Evolutionary conservation across 2,113 vertebrate genomes (phyloP).

Genomic region (Microtus richardsoni): DNA sequence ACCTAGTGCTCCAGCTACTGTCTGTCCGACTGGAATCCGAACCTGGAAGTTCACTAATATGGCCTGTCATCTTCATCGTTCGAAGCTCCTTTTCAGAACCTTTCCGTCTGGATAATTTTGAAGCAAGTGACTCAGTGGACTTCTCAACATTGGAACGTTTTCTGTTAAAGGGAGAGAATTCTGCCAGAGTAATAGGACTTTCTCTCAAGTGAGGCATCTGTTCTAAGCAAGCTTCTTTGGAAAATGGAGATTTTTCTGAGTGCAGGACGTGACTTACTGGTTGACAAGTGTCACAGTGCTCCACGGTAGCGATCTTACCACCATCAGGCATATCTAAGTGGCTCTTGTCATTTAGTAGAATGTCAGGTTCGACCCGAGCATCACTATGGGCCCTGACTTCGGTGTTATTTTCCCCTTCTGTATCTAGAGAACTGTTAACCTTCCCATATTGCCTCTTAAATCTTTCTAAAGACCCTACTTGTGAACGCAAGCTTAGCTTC

Average conservation of each 20-base stretch:
- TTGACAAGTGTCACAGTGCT: constrained; percentile 33
- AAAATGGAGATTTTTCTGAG: constrained; percentile 70
- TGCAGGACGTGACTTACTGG: constrained; percentile 46
- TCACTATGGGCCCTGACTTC: background rate
- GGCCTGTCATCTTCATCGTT: background rate
- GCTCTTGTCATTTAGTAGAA: constrained; percentile 59
- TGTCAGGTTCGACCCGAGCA: constrained; percentile 59
- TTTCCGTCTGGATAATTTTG: constrained; percentile 92
- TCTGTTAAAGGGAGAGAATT: constrained; percentile 75
- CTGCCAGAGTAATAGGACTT: constrained; percentile 69
- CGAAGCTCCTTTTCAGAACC: constrained; percentile 72
- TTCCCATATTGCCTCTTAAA: constrained; percentile 92
- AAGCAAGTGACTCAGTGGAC: constrained; percentile 87
- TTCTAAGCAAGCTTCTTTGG: constrained; percentile 63
- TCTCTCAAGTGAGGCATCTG: constrained; percentile 67
- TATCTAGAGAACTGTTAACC: background rate
- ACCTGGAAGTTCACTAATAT: constrained; percentile 67
- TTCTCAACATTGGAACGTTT: constrained; percentile 41
- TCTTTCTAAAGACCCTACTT: constrained; percentile 92
- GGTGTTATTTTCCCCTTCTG: constrained; percentile 38
- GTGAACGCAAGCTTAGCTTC: constrained; percentile 84
- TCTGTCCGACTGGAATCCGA: constrained; percentile 61
- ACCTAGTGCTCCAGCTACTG: background rate
- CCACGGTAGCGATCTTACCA: constrained; percentile 51
- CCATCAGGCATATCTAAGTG: background rate